Evolutionary conservation across 2,113 vertebrate species (phyloP).

Genomic region (Synchiropus splendidus): DNA sequence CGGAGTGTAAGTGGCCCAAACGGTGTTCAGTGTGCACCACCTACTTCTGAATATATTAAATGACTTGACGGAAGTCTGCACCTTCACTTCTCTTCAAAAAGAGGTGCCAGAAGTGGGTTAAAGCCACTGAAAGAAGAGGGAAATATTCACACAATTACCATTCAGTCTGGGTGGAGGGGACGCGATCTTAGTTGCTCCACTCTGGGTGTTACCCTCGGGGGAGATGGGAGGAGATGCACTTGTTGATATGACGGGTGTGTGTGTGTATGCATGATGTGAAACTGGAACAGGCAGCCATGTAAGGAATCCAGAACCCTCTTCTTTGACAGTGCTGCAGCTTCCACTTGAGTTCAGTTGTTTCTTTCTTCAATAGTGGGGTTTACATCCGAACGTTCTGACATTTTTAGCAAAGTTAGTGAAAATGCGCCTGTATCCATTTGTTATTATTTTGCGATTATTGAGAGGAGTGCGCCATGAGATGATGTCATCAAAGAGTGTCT

Average conservation of each 20-base stretch:
- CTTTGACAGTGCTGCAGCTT: too few relatives aligned
- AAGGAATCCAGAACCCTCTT: not conserved
- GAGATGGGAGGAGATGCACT: not conserved
- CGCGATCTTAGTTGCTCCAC: constrained; percentile 1
- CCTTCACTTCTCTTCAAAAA: constrained; percentile 1
- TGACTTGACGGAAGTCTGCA: too few relatives aligned
- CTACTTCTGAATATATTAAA: not conserved
- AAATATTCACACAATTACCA: constrained; percentile 5
- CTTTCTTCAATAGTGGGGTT: too few relatives aligned
- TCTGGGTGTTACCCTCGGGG: constrained; percentile 2
- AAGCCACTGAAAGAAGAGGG: not conserved
- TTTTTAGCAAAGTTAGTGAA: too few relatives aligned
- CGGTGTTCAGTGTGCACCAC: not conserved
- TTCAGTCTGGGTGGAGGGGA: constrained; percentile 3
- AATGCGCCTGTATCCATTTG: too few relatives aligned
- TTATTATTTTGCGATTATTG: too few relatives aligned
- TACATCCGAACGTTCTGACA: too few relatives aligned
- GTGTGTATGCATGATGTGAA: constrained; percentile 4
- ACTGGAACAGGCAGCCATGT: not conserved
- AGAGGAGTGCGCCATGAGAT: too few relatives aligned
- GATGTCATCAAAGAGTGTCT: too few relatives aligned
- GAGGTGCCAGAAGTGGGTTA: constrained; percentile 14
- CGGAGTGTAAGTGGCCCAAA: not conserved
- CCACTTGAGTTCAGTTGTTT: too few relatives aligned
- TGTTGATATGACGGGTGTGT: constrained; percentile 3